A percentile compares a stretch with the other conserved stretches of the same genome.
These are phyloP conservation scores for Schizaphis graminum DNA, from an alignment of 2,888 invertebrate species.

Conservation along the genomic window DNA sequence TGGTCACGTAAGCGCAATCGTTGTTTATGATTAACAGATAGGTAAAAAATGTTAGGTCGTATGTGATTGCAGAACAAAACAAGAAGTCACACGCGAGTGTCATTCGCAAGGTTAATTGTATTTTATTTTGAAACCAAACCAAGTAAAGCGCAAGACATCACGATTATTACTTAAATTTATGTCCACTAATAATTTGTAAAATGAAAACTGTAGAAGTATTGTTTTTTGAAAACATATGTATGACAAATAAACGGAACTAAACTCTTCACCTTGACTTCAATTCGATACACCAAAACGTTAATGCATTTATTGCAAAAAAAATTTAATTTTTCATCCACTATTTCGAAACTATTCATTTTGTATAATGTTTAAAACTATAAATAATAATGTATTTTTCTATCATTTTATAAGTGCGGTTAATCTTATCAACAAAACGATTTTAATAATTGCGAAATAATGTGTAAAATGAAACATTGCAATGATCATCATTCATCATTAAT, in stretches of 20 bases:
- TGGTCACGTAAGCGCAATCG: conserved; percentile 53
- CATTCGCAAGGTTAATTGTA: conserved; percentile 61
- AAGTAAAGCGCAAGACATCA: conserved; percentile 42
- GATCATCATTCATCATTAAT: conserved; percentile 4
- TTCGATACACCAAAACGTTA: conserved; percentile 40
- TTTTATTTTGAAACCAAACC: conserved; percentile 52
- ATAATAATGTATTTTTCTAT: conserved; percentile 31
- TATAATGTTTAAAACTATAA: conserved; percentile 11
- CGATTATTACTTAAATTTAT: conserved; percentile 52
- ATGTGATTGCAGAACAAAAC: conserved; percentile 60
- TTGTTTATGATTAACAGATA: conserved; percentile 59
- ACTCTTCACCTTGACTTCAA: conserved; percentile 50
- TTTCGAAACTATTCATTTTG: conserved; percentile 35
- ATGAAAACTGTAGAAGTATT: conserved; percentile 19
- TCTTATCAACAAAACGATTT: conserved; percentile 58
- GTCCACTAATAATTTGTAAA: background rate
- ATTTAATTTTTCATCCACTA: background rate
- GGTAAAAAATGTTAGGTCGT: conserved; percentile 44
- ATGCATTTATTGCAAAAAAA: conserved; percentile 38
- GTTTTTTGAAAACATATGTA: conserved; percentile 21
- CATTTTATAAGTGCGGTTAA: conserved; percentile 51
- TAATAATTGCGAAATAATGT: conserved; percentile 51
- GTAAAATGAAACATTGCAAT: conserved; percentile 60
- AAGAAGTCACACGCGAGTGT: conserved; percentile 56
- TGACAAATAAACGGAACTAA: conserved; percentile 45